Evolutionary conservation across 2,113 vertebrate genomes (phyloP).

Genomic region (Antennarius striatus): DNA sequence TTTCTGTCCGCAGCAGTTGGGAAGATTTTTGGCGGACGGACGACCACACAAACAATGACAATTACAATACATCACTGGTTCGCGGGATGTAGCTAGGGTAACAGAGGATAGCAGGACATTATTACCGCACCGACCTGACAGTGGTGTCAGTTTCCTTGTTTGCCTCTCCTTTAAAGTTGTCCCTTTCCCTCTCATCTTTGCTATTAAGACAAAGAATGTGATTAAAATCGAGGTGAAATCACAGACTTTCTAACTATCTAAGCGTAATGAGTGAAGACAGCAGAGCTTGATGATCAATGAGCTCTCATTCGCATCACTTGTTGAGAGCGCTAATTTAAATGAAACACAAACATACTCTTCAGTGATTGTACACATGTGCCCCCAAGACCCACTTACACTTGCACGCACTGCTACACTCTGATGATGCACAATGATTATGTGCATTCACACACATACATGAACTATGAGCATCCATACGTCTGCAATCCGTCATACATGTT

Average conservation of each 20-base stretch:
- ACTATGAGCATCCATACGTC: conserved; percentile 23
- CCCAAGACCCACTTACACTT: conserved; percentile 5
- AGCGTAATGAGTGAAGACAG: not conserved
- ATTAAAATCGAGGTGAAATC: not conserved
- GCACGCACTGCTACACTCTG: conserved; percentile 6
- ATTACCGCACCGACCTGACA: not conserved
- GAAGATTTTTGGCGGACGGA: too few relatives aligned
- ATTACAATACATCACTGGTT: too few relatives aligned
- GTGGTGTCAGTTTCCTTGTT: too few relatives aligned
- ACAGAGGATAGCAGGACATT: too few relatives aligned
- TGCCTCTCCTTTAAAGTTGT: not conserved
- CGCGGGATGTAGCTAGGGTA: too few relatives aligned
- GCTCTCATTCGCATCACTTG: not conserved
- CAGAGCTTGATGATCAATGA: not conserved
- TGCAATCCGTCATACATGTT: conserved; percentile 54
- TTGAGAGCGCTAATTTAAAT: not conserved
- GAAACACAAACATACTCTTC: not conserved
- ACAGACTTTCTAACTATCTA: not conserved
- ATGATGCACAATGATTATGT: conserved; percentile 13
- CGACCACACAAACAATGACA: too few relatives aligned
- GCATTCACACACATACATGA: conserved; percentile 1
- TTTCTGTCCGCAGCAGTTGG: too few relatives aligned
- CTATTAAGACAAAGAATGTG: not conserved
- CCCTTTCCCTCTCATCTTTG: not conserved
- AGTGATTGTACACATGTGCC: not conserved